Evolutionary conservation across 2,888 invertebrate genomes (phyloP).

Genomic region (Drosophila suboccidentalis): DNA sequence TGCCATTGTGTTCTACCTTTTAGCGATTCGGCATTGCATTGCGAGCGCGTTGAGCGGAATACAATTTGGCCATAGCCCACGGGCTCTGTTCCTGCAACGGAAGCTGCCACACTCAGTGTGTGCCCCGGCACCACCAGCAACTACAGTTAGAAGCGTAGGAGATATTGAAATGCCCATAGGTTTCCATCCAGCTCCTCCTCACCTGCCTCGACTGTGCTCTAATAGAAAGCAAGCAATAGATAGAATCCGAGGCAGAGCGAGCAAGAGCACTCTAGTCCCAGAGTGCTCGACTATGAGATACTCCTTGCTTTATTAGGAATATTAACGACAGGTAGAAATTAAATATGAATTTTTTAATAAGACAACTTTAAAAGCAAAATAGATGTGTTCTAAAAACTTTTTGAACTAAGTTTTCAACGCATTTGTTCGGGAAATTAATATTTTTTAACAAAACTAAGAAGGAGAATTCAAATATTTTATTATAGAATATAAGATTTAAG

Average conservation of each 20-base stretch:
- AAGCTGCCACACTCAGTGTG: conserved; percentile 9
- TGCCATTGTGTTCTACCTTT: conserved; percentile 71
- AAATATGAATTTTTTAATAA: background rate
- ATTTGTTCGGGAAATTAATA: no score
- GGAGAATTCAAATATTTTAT: no score
- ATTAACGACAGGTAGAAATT: background rate
- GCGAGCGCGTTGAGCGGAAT: conserved; percentile 76
- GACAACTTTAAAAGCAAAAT: no score
- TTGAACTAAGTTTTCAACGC: no score
- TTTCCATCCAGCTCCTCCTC: conserved; percentile 25
- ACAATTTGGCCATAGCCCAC: conserved; percentile 74
- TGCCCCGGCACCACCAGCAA: conserved; percentile 20
- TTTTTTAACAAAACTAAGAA: no score
- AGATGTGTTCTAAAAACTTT: no score
- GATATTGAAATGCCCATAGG: conserved; percentile 75
- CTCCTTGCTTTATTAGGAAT: background rate
- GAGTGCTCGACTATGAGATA: background rate
- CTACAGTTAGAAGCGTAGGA: conserved; percentile 72
- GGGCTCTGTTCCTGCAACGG: conserved; percentile 24
- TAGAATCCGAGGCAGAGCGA: conserved; percentile 60
- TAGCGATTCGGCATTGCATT: conserved; percentile 79
- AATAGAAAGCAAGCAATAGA: conserved; percentile 77
- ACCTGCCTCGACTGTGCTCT: conserved; percentile 61
- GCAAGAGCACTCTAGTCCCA: background rate
- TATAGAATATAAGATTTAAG: no score